Percentiles rank a stretch among this genome's conserved stretches.
phyloP scores from a whole-genome alignment of 2,888 invertebrate species.

The Volucella inanis region DNA sequence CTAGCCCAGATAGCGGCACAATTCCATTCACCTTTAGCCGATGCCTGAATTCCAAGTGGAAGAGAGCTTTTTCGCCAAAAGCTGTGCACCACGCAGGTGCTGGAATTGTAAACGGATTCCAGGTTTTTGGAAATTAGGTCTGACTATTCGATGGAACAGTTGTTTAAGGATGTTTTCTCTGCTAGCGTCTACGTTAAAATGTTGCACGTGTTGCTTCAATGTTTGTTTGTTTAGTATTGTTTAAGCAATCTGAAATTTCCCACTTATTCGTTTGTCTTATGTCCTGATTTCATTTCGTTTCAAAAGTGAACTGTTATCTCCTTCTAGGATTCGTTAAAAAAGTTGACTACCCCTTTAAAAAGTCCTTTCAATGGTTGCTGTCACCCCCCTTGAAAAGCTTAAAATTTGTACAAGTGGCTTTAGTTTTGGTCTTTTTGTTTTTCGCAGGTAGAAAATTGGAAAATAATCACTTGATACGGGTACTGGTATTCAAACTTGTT shows the following conservation, averaged over 20 bases:
- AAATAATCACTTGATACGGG: conserved; percentile 48
- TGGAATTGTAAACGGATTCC: conserved; percentile 38
- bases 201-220: conserved; percentile 73
- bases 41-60: conserved; percentile 61
- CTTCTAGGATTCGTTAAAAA: conserved; percentile 25
- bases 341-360: conserved; percentile 30
- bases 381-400: background rate
- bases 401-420: background rate
- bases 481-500: too few species aligned
- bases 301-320: background rate
- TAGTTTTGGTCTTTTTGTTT: conserved; percentile 9
- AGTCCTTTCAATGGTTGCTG: conserved; percentile 17
- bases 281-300: conserved; percentile 42
- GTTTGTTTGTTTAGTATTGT: conserved; percentile 50
- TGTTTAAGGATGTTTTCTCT: background rate
- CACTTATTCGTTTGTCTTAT: background rate
- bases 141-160: background rate
- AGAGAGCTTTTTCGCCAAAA: conserved; percentile 56
- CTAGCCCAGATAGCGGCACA: conserved; percentile 72
- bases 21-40: conserved; percentile 70
- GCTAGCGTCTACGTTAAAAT: conserved; percentile 5
- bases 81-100: conserved; percentile 27
- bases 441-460: conserved; percentile 71
- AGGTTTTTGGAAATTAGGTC: background rate
- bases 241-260: conserved; percentile 39